Conservation (phyloP, 2,888 invertebrate genomes). For the Sipha maydis region DNA sequence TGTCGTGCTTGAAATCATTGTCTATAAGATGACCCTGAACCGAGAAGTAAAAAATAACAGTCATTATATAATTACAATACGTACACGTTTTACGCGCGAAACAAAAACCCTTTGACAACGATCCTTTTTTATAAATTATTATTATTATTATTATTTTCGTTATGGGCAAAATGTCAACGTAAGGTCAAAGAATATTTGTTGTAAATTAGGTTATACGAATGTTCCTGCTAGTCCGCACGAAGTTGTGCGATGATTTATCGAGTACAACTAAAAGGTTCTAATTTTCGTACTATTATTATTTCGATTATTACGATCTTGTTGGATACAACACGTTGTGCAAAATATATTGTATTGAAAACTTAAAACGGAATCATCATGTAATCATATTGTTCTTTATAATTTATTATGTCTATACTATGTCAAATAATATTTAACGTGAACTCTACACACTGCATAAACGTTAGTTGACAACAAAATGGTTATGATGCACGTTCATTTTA, state of each 20-base stretch:
- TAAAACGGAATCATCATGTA: too few relatives aligned
- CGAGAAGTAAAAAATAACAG: conserved; percentile 23
- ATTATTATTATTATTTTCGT: neutral
- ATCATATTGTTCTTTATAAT: too few relatives aligned
- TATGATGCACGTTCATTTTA: too few relatives aligned
- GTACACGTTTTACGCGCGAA: neutral
- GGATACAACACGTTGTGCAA: neutral
- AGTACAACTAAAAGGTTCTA: neutral
- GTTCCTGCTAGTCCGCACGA: neutral
- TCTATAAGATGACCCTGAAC: conserved; percentile 43
- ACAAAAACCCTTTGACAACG: conserved; percentile 18
- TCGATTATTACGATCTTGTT: too few relatives aligned
- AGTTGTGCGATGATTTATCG: neutral
- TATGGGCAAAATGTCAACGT: conserved; percentile 30
- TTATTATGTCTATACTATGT: too few relatives aligned
- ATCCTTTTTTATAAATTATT: conserved; percentile 1
- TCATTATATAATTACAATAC: conserved; percentile 44
- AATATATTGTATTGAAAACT: neutral
- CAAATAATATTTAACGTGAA: too few relatives aligned
- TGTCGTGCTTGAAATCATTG: conserved; percentile 20
- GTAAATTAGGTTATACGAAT: neutral
- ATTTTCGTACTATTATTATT: too few relatives aligned
- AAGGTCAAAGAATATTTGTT: conserved; percentile 26
- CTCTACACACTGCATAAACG: too few relatives aligned
- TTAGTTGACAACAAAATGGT: too few relatives aligned